Conservation (phyloP, 1,140 invertebrate species). For the Cyrtorhinus lividipennis region DNA sequence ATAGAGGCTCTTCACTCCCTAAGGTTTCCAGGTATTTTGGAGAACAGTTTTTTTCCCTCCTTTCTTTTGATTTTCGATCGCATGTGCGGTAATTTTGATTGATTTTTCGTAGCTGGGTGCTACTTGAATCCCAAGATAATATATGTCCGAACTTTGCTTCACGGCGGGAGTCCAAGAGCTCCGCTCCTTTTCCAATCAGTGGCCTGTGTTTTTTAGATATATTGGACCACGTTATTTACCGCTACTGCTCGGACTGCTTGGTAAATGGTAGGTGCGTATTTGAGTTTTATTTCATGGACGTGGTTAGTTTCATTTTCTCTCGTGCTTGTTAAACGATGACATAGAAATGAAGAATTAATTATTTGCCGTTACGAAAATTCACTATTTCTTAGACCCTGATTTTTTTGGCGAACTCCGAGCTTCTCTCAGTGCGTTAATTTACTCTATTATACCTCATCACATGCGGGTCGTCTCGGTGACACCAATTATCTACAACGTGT, state of each 20-base stretch:
- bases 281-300: too few relatives aligned
- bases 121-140: conserved; percentile 2
- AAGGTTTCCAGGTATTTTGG: background rate
- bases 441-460: too few relatives aligned
- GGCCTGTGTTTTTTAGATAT: background rate
- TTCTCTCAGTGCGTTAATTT: too few relatives aligned
- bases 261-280: background rate
- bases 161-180: background rate
- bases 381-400: too few relatives aligned
- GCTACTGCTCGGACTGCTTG: background rate
- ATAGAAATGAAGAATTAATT: too few relatives aligned
- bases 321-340: too few relatives aligned
- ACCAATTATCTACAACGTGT: too few relatives aligned
- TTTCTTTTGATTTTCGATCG: background rate
- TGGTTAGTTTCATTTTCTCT: too few relatives aligned
- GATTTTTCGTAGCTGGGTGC: conserved; percentile 8
- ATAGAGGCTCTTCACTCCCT: background rate
- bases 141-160: background rate
- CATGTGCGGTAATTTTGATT: conserved; percentile 15
- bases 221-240: background rate
- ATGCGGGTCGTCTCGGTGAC: too few relatives aligned
- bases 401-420: too few relatives aligned
- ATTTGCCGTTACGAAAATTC: too few relatives aligned
- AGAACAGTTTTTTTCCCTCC: background rate
- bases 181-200: conserved; percentile 8